Base-by-base conservation (phyloP, 2,797 vertebrate genomes). In the Furcifer pardalis region DNA sequence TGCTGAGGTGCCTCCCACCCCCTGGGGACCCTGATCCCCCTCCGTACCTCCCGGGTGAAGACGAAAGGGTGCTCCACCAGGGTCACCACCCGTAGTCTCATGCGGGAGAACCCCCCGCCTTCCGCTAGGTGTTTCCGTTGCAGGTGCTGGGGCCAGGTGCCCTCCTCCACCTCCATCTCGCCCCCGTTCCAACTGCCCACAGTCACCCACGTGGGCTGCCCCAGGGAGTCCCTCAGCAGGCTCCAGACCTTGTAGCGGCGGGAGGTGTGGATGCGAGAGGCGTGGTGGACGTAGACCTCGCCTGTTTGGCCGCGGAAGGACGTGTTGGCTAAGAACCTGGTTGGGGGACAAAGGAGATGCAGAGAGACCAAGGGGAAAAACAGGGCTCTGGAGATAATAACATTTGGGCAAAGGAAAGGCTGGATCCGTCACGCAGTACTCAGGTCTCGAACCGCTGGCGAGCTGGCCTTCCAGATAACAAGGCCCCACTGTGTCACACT, bases 61-160 rank as follows among this genome's bases (percentile, higher is more conserved):
- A 99, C 97, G 0, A 99, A 98, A 0, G 97, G 98, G 17, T 98
- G 97, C 79, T 98, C 98, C 86, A 98, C 97, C 85, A 98, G 85
- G 0, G 98, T 98, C 78, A 98, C 98, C 90, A 98, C 98, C 0
- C 97, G 94, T 62, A 98, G 94, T 79, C 94, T 96, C 40, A 78
- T 84, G 0, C 74, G 94, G 21, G 88, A 15, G 13, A 49, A 86
- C 2, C 19, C 65, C 0, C 42, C 73, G 1, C 25, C 82, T 30
- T 88, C 94, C 0, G 90, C 15, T 0, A 59, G 69, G 77, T 73
- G 91, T 82, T 30, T 85, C 89, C 1, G 92, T 40, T 89, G 92
- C 7, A 75, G 82, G 5, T 91, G 94, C 73, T 91, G 96, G 59
- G 96, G 96, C 97, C 90, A 96, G 7, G 83, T 65, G 0, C 91